Base-by-base conservation (phyloP, 2,113 vertebrate species). In the Eudyptes chrysolophus region DNA sequence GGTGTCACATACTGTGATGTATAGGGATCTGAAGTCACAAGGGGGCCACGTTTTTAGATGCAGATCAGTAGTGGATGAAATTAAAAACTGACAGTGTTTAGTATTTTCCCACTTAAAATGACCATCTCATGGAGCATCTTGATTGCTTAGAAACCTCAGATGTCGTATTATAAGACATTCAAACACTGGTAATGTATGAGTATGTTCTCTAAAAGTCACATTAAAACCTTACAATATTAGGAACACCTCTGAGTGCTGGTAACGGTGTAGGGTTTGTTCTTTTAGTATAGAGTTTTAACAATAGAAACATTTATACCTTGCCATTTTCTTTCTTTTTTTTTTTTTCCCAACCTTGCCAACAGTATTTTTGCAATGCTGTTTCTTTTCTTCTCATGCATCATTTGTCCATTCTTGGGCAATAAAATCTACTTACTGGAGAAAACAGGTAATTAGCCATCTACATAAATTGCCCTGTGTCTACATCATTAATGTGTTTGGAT, bases 401-500 rank as follows among this genome's bases (percentile, higher is more conserved):
- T 57, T 90, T 78, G 69, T 44, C 90, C 52, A 7, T 78, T 90
- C 89, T 66, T 54, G 68, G 55, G 76, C 76, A 92, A 61, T 64
- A 60, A 87, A 85, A 64, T 40, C 54, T 77, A 55, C 80, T 74
- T 86, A 48, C 51, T 75, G 40, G 65, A 89, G 91, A 61, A 92
- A 89, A 49, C 58, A 87, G 80, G 74, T 96, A 94, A 97, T 96
- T 96, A 94, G 88, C 90, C 70, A 64, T 87, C 93, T 89, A 51
- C 72, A 57, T 44, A 46, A 79, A 90, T 49, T 93, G 75, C 92
- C 81, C 90, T 11, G 36, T 92, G 93, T 77, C 94, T 91, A 49
- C 90, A 79, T 83, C 92, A 36, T 94, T 97, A 92, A 86, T 90
- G 95, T 87, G 84, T 84, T 94, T 78, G 80, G 94, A 92, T 94